These are phyloP conservation scores for Drosophila stalkeri DNA, from an alignment of 2,888 invertebrate genomes.

Conservation along the genomic window DNA sequence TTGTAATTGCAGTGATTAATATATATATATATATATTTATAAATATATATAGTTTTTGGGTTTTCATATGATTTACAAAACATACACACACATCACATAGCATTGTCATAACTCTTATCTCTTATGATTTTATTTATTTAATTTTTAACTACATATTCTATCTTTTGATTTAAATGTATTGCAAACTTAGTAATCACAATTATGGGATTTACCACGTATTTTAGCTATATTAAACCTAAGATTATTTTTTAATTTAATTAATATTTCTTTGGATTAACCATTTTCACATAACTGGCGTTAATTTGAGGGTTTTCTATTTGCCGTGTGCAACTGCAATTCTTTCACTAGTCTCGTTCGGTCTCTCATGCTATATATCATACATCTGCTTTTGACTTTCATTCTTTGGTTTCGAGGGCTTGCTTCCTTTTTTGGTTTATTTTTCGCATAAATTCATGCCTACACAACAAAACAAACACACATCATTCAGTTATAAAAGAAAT, in stretches of 20 bases:
- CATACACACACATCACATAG: conserved; percentile 32
- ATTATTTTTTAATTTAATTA: conserved; percentile 25
- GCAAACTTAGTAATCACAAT: conserved; percentile 42
- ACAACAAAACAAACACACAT: conserved; percentile 51
- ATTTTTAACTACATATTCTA: conserved; percentile 35
- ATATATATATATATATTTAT: conserved; percentile 44
- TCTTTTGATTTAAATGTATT: conserved; percentile 29
- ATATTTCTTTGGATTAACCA: conserved; percentile 45
- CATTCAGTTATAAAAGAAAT: conserved; percentile 72
- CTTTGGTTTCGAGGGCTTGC: conserved; percentile 43
- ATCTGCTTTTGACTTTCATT: conserved; percentile 49
- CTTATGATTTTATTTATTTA: conserved; percentile 40
- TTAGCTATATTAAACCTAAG: conserved; percentile 46
- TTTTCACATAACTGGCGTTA: conserved; percentile 34
- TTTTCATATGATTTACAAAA: conserved; percentile 48
- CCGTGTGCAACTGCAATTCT: conserved; percentile 17
- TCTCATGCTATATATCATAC: conserved; percentile 34
- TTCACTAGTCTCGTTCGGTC: conserved; percentile 53
- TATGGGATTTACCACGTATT: conserved; percentile 38
- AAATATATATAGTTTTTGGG: conserved; percentile 51
- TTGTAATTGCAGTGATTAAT: conserved; percentile 74
- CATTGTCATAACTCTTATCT: conserved; percentile 49
- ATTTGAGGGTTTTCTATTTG: conserved; percentile 17
- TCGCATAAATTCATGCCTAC: conserved; percentile 48
- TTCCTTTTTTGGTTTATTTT: conserved; percentile 29